A percentile compares a stretch with the other conserved stretches of the same genome.
Evolutionary conservation across 2,797 vertebrate genomes (phyloP).

Genomic region (Tolypeutes matacus): DNA sequence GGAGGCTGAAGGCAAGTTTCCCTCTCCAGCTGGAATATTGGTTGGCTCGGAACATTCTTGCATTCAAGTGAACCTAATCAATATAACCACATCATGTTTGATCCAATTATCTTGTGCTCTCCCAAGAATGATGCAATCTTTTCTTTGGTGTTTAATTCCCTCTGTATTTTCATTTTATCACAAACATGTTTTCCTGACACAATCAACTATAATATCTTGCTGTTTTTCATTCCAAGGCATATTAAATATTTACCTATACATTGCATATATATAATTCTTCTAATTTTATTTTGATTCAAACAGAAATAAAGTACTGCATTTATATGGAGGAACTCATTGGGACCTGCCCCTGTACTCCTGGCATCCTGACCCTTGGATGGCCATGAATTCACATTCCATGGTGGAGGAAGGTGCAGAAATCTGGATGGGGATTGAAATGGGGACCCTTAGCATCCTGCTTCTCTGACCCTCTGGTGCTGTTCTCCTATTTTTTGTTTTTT

Average conservation of each 20-base stretch:
- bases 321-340: too few species aligned
- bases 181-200: background rate
- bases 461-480: background rate
- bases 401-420: background rate
- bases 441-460: too few species aligned
- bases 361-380: background rate
- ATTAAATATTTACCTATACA: background rate
- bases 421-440: background rate
- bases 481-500: background rate
- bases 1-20: too few species aligned
- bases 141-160: background rate
- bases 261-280: background rate
- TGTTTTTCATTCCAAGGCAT: background rate
- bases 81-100: rapidly evolving
- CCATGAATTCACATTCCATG: background rate
- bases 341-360: background rate
- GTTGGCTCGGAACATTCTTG: rapidly evolving
- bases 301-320: too few species aligned
- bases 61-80: background rate
- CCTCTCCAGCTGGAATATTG: background rate
- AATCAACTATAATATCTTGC: background rate
- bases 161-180: background rate
- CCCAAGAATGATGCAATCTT: too few species aligned
- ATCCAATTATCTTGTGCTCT: background rate
- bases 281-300: background rate